Evolutionary conservation across 2,888 invertebrate species (phyloP).

Genomic region (Temnothorax ravouxi): DNA sequence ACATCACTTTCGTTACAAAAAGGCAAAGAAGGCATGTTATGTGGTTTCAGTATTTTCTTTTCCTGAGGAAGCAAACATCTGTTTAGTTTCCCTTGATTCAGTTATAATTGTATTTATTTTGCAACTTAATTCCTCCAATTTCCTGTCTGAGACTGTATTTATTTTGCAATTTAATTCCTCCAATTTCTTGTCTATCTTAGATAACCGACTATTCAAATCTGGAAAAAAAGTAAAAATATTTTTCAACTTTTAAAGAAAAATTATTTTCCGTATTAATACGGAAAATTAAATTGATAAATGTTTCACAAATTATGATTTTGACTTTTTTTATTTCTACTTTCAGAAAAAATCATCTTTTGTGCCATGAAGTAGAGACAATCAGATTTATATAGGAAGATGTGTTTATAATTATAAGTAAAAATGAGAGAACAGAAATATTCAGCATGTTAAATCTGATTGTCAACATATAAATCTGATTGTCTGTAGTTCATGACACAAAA

Average conservation of each 20-base stretch:
- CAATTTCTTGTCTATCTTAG: not conserved
- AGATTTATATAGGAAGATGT: too few species aligned
- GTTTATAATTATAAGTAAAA: not conserved
- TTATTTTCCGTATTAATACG: too few species aligned
- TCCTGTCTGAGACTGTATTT: not conserved
- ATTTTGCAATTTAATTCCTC: not conserved
- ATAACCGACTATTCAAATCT: too few species aligned
- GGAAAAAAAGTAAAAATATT: too few species aligned
- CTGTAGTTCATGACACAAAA: not conserved
- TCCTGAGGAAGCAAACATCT: conserved; percentile 10
- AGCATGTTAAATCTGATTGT: not conserved
- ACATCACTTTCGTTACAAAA: conserved; percentile 2
- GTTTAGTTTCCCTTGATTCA: conserved; percentile 1
- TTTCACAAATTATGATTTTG: too few species aligned
- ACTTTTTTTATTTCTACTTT: not conserved
- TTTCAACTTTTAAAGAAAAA: too few species aligned
- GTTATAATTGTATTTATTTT: not conserved
- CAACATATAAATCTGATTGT: not conserved
- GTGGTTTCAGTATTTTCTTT: conserved; percentile 21
- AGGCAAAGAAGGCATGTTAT: conserved; percentile 17
- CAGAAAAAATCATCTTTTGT: not conserved
- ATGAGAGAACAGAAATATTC: not conserved
- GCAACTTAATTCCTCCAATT: not conserved
- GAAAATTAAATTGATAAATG: too few species aligned
- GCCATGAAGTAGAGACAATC: not conserved